Conservation (phyloP, 1,140 invertebrate species). For the Nebria ingens region DNA sequence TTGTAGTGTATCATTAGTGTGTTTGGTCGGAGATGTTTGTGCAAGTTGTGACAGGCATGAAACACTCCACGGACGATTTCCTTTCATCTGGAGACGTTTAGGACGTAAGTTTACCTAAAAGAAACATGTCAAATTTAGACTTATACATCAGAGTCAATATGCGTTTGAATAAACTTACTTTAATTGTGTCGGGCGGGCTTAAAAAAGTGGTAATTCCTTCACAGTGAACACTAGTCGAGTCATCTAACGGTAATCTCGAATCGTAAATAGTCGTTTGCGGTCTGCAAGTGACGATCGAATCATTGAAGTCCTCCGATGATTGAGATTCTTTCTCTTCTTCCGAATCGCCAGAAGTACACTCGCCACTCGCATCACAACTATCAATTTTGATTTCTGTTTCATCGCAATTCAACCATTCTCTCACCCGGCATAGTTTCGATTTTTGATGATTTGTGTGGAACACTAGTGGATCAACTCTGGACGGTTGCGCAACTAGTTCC, state of each 20-base stretch:
- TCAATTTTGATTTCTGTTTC: constrained; percentile 31
- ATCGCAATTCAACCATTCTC: constrained; percentile 52
- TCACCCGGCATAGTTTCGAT: constrained; percentile 52
- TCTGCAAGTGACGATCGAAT: constrained; percentile 52
- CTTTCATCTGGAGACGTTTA: constrained; percentile 37
- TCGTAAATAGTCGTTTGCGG: constrained; percentile 34
- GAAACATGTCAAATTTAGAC: constrained; percentile 4
- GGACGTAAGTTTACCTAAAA: constrained; percentile 39
- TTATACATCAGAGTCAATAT: background rate
- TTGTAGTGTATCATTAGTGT: constrained; percentile 17
- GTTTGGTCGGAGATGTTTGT: constrained; percentile 29
- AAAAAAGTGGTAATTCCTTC: constrained; percentile 14
- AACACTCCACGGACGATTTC: constrained; percentile 70
- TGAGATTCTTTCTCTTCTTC: constrained; percentile 56
- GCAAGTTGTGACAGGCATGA: constrained; percentile 63
- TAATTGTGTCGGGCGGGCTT: constrained; percentile 15
- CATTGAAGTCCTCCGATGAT: constrained; percentile 60
- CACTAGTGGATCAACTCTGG: constrained; percentile 26
- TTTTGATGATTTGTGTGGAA: constrained; percentile 34
- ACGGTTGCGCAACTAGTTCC: constrained; percentile 48
- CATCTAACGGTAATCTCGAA: constrained; percentile 33
- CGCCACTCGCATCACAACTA: constrained; percentile 77
- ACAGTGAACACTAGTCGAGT: constrained; percentile 22
- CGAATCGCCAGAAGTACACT: constrained; percentile 72
- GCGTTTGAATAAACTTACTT: constrained; percentile 16